Conservation (phyloP, 2,888 invertebrate species). For the Lycia hirtaria region DNA sequence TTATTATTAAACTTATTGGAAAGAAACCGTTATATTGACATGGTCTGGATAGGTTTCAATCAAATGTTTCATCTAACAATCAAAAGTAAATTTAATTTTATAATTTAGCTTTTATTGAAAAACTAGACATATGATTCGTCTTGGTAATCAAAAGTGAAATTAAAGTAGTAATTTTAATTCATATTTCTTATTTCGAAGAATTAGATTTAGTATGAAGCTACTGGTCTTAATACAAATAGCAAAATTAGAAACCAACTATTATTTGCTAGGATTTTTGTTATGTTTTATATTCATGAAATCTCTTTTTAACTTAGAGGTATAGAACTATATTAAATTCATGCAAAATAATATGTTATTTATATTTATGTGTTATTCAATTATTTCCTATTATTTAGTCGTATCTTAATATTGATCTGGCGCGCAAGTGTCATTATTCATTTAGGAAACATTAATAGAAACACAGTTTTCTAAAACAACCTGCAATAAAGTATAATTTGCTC, state of each 20-base stretch:
- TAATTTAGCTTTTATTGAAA: background rate
- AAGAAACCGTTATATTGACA: slow-evolving; percentile 6
- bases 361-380: background rate
- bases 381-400: background rate
- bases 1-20: slow-evolving; percentile 11
- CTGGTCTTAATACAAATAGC: background rate
- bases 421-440: background rate
- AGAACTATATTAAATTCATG: too few relatives aligned
- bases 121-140: background rate
- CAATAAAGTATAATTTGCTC: slow-evolving; percentile 16
- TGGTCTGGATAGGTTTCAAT: slow-evolving; percentile 3
- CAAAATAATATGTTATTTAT: background rate
- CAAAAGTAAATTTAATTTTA: background rate
- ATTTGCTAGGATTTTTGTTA: too few relatives aligned
- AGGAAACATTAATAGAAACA: slow-evolving; percentile 1
- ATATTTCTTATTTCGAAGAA: background rate
- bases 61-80: slow-evolving; percentile 5
- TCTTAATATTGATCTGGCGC: background rate
- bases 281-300: too few relatives aligned
- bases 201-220: background rate
- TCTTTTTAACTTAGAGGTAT: too few relatives aligned
- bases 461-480: background rate
- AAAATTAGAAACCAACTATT: too few relatives aligned
- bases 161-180: background rate
- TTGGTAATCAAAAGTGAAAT: background rate